These are phyloP conservation scores for Cheumatopsyche charites DNA, from an alignment of 1,140 invertebrate genomes.

Conservation along the genomic window DNA sequence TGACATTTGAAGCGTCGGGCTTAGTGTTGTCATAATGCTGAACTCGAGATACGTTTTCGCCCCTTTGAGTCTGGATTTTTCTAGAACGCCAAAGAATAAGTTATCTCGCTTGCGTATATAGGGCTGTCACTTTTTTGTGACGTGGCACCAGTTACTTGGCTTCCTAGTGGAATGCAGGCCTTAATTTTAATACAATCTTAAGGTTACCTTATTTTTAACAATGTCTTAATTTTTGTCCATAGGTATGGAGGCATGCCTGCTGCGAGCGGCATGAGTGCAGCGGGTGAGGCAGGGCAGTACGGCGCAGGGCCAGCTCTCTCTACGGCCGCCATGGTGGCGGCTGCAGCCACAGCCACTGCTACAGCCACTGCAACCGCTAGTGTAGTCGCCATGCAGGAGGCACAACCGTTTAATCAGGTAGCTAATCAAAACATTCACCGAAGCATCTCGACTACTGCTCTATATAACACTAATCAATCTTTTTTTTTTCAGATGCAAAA, in stretches of 20 bases:
- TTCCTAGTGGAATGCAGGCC: too few species aligned
- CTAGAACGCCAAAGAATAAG: too few species aligned
- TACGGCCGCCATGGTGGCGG: conserved; percentile 37
- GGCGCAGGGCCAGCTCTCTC: conserved; percentile 44
- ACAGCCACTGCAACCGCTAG: conserved; percentile 61
- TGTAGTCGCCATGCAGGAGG: conserved; percentile 61
- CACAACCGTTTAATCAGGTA: conserved; percentile 62
- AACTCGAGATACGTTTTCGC: too few species aligned
- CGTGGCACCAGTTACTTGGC: too few species aligned
- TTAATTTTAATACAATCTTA: too few species aligned
- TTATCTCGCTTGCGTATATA: too few species aligned
- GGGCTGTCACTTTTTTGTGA: too few species aligned
- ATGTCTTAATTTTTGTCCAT: conserved; percentile 41
- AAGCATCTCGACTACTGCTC: not conserved
- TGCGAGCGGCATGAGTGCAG: conserved; percentile 63
- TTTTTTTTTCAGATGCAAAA: conserved; percentile 59
- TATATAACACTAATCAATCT: not conserved
- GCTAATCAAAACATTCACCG: not conserved
- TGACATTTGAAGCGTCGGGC: too few species aligned
- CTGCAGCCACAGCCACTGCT: conserved; percentile 48
- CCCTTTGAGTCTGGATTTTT: too few species aligned
- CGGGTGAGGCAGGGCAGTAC: conserved; percentile 48
- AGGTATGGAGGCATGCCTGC: conserved; percentile 62
- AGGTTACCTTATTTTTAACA: too few species aligned
- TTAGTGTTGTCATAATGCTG: too few species aligned